Base-by-base conservation (phyloP, 2,797 vertebrate genomes). In the Florisuga fusca region DNA sequence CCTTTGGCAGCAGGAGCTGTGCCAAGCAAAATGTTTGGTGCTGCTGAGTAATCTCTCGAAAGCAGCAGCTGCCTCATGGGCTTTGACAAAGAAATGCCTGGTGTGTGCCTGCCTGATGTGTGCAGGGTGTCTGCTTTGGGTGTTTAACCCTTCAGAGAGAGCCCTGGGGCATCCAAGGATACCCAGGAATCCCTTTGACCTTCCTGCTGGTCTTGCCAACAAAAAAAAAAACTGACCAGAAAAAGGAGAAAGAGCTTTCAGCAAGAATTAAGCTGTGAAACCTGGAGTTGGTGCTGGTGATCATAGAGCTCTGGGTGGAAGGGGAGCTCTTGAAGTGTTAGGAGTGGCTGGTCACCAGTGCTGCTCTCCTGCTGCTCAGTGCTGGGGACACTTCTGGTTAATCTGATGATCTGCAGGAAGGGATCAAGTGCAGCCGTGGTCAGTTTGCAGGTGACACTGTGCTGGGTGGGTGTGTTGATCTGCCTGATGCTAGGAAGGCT, bases 21-120 rank as follows among this genome's bases (percentile, higher is more conserved):
- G 94, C 95, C 95, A 96, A 92, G 86, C 29, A 51, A 87, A 84
- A 77, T 4, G 57, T 27, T 73, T 21, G 51, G 93, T 85, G 93
- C 93, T 93, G 91, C 90, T 86, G 90, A 93, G 92, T 43, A 79
- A 88, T 89, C 84, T 94, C 95, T 96, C 1, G 77, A 90, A 90
- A 90, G 95, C 89, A 95, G 94, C 94, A 59, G 81, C 94, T 82
- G 92, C 94, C 68, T 90, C 19, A 0, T 38, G 27, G 74, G 71
- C 66, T 62, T 12, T n/a, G 55, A 53, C 62, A 90, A 23, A 79
- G 43, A 59, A 78, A 13, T 26, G 89, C 90, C 80, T 88, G 76
- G 84, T 62, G n/a, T n/a, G 0, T 45, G n/a, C n/a, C 84, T 75
- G 80, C 64, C 81, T 29, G 81, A n/a, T 63, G 4, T 0, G 2